Evolutionary conservation across 2,888 invertebrate species (phyloP), one percentile per base, ranked within the genome.

Genomic region (Catocala fraxini): DNA sequence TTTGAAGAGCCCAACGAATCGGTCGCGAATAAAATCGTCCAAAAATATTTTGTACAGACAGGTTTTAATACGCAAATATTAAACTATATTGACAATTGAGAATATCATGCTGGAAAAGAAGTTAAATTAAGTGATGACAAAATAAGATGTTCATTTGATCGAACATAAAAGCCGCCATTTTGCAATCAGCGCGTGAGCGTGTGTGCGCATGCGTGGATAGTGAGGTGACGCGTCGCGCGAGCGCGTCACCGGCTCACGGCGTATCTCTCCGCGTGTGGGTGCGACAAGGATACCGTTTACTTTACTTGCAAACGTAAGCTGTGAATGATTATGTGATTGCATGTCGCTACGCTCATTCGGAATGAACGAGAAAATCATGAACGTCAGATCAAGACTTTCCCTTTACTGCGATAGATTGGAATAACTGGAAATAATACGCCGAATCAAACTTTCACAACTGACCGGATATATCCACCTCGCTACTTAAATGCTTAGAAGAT

Each of bases 131-230:
- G 62, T 62, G 63, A 73, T 70, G 66, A 77, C 65, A 69, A 68
- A 69, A 72, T 74, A 70, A 76, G 74, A 76, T 71, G 62, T 65
- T 79, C 66, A 72, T 75, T 79, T 63, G 68, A 73, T 71, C 61
- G 65, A 68, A 77, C 71, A 77, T 80, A 74, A 81, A 77, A 75
- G 82, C 81, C 79, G 89, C 87, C 87, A 88, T 88, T 86, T 89
- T 87, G 88, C 85, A 82, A 85, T 78, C 77, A 73, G 75, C 70
- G 76, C 67, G 64, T 65, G 72, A 66, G 74, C 73, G 79, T 72
- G 75, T 75, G 74, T 71, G 71, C 73, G 75, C 70, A 71, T 77
- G 82, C 80, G 64, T 70, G 73, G 65, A 67, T 68, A 70, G 67
- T 65, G 65, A 76, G 59, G 58, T 76, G 79, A 75, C 78, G 81